These are phyloP conservation scores for Venusia cambrica DNA, from an alignment of 2,888 invertebrate genomes.

Conservation along the genomic window DNA sequence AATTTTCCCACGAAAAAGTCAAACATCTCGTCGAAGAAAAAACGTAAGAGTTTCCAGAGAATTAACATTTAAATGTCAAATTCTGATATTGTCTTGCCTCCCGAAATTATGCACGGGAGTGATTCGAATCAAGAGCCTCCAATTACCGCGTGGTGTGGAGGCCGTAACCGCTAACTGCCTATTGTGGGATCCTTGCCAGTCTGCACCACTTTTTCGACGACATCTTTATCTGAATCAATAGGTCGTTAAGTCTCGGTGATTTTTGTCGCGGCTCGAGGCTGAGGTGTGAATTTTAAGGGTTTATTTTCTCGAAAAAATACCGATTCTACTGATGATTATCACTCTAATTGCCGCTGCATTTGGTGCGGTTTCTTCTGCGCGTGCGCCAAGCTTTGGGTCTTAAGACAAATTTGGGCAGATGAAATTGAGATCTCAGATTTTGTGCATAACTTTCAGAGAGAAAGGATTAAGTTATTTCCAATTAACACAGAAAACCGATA, in stretches of 20 bases:
- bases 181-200: slow-evolving; percentile 51
- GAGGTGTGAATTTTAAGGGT: slow-evolving; percentile 55
- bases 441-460: slow-evolving; percentile 3
- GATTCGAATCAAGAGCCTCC: slow-evolving; percentile 16
- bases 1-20: not conserved
- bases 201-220: slow-evolving; percentile 58
- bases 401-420: slow-evolving; percentile 13
- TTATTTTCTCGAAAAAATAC: slow-evolving; percentile 30
- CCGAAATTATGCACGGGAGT: slow-evolving; percentile 23
- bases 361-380: slow-evolving; percentile 34
- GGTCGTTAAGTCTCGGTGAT: slow-evolving; percentile 57
- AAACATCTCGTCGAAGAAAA: slow-evolving; percentile 10
- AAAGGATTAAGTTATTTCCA: slow-evolving; percentile 8
- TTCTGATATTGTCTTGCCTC: slow-evolving; percentile 24
- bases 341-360: slow-evolving; percentile 41
- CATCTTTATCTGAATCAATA: slow-evolving; percentile 72
- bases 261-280: slow-evolving; percentile 29
- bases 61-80: slow-evolving; percentile 25
- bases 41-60: slow-evolving; percentile 3
- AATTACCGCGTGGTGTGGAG: slow-evolving; percentile 31
- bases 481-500: not conserved
- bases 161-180: slow-evolving; percentile 46
- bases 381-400: slow-evolving; percentile 6
- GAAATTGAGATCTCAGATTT: slow-evolving; percentile 22
- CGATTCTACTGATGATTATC: slow-evolving; percentile 33